These are phyloP conservation scores for Eudasyphora cyanicolor DNA, from an alignment of 2,888 invertebrate genomes.

Conservation along the genomic window DNA sequence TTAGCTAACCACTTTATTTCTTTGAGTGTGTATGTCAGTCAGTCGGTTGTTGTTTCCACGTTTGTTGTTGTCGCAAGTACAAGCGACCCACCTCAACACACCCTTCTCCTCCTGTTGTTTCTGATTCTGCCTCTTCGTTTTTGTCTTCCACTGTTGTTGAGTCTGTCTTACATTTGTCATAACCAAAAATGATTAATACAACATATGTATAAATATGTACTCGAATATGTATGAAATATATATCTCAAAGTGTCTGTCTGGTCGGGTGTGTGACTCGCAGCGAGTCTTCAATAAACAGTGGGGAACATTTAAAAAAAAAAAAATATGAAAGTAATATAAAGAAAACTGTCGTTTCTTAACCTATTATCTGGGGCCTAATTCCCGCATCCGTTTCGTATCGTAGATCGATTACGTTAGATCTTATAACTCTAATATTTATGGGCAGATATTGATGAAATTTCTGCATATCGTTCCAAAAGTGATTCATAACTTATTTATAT, in stretches of 20 bases:
- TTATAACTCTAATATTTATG: too few species aligned
- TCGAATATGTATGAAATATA: not conserved
- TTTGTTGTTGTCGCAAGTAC: not conserved
- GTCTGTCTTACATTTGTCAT: not conserved
- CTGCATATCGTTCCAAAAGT: too few species aligned
- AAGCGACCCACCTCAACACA: not conserved
- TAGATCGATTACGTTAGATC: too few species aligned
- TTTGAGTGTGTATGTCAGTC: not conserved
- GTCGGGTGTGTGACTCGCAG: not conserved
- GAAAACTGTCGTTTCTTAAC: too few species aligned
- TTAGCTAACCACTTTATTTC: not conserved
- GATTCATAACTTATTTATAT: too few species aligned
- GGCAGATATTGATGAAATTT: too few species aligned
- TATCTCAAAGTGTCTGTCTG: slow-evolving; percentile 11
- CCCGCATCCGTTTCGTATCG: too few species aligned
- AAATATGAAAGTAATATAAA: too few species aligned
- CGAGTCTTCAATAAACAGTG: too few species aligned
- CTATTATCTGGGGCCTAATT: too few species aligned
- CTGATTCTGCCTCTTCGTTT: not conserved
- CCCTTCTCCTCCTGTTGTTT: not conserved
- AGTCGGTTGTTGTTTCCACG: not conserved
- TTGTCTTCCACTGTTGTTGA: not conserved
- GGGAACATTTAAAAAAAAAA: too few species aligned
- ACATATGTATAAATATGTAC: not conserved
- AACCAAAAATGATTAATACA: slow-evolving; percentile 46